These are phyloP conservation scores for Sebastes itinus DNA, from an alignment of 2,797 vertebrate genomes.

Conservation along the genomic window DNA sequence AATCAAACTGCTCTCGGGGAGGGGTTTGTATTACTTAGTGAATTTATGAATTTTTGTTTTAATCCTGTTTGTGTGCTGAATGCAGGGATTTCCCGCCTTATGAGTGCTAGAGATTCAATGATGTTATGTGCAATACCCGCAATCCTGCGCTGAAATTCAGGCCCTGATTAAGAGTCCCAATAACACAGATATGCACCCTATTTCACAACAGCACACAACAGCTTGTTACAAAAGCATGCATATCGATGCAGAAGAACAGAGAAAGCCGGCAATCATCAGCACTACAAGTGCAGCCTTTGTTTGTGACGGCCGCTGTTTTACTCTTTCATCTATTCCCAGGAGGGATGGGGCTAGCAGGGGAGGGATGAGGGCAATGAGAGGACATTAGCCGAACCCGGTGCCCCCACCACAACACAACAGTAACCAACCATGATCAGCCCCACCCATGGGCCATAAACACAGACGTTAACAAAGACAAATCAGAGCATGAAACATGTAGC, in stretches of 20 bases:
- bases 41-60: neutral
- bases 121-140: neutral
- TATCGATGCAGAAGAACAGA: constrained; percentile 53
- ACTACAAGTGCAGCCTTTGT: constrained; percentile 70
- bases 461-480: neutral
- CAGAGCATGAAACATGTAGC: neutral
- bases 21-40: neutral
- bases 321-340: constrained; percentile 62
- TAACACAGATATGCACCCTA: constrained; percentile 2
- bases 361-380: constrained; percentile 44
- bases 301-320: constrained; percentile 43
- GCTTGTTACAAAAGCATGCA: constrained; percentile 45
- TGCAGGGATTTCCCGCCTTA: neutral
- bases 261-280: constrained; percentile 29
- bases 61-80: neutral
- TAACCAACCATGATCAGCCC: neutral
- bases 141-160: neutral
- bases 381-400: constrained; percentile 59
- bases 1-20: neutral
- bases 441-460: constrained; percentile 3
- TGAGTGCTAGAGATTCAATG: neutral
- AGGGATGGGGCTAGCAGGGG: constrained; percentile 33
- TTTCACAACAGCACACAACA: constrained; percentile 36
- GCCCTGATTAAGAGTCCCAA: neutral
- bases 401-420: neutral